Percentiles rank a stretch among this genome's conserved stretches.
These are phyloP conservation scores for Scrobipalpa costella DNA, from an alignment of 2,888 invertebrate species.

Conservation along the genomic window DNA sequence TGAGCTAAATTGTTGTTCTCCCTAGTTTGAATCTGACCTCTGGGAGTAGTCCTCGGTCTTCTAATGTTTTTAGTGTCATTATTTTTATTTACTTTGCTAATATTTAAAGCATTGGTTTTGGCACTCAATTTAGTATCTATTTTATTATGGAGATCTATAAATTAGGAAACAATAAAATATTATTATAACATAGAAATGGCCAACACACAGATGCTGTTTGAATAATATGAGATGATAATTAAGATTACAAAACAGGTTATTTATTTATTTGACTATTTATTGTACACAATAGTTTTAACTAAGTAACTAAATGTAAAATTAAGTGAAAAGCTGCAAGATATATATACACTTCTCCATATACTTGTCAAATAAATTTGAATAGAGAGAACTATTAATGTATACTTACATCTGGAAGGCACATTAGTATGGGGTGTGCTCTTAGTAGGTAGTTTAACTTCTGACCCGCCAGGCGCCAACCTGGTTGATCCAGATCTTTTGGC, in stretches of 20 bases:
- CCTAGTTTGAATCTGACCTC: neutral
- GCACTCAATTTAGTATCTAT: conserved; percentile 51
- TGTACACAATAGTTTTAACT: too few relatives aligned
- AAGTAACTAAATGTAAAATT: too few relatives aligned
- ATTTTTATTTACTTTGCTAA: conserved; percentile 19
- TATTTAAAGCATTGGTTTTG: conserved; percentile 47
- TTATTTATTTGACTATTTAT: too few relatives aligned
- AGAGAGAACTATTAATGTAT: neutral
- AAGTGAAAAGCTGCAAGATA: too few relatives aligned
- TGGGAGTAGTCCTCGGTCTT: neutral
- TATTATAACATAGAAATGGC: too few relatives aligned
- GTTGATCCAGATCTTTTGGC: neutral
- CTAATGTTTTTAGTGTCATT: neutral
- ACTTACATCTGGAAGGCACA: neutral
- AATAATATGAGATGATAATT: too few relatives aligned
- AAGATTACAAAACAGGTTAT: too few relatives aligned
- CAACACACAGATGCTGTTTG: too few relatives aligned
- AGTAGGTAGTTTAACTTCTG: neutral
- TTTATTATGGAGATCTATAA: conserved; percentile 14
- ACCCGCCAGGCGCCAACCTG: neutral
- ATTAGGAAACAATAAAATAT: neutral
- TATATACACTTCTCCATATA: too few relatives aligned
- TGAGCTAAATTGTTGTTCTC: neutral
- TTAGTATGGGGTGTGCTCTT: neutral
- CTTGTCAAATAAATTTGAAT: neutral